These are phyloP conservation scores for Pseudorhombus dupliciocellatus DNA, from an alignment of 2,113 vertebrate genomes.

Conservation along the genomic window DNA sequence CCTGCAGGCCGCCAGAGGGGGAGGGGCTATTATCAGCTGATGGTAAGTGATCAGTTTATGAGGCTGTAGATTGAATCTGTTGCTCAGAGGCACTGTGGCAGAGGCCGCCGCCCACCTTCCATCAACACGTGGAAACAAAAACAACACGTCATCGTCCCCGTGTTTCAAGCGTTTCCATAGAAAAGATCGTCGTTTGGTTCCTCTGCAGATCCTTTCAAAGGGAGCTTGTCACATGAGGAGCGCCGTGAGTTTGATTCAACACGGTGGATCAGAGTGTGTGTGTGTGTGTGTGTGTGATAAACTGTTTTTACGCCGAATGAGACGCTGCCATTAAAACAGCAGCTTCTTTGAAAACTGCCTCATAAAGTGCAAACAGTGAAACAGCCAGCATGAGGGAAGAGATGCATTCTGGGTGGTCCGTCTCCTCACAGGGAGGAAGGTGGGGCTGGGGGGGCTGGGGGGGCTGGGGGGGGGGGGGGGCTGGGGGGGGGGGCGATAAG, in stretches of 20 bases:
- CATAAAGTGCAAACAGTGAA: slow-evolving; percentile 41
- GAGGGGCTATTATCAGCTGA: no score
- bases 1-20: not conserved
- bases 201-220: no score
- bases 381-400: slow-evolving; percentile 16
- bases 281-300: no score
- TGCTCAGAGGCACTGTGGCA: not conserved
- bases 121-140: not conserved
- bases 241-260: no score
- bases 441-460: not conserved
- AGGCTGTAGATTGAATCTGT: not conserved
- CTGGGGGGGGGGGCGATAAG: slow-evolving; percentile 31
- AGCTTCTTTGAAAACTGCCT: slow-evolving; percentile 33
- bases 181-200: no score
- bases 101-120: not conserved
- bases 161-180: no score
- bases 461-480: not conserved
- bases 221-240: no score
- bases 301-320: slow-evolving; percentile 31
- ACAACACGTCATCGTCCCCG: not conserved
- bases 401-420: slow-evolving; percentile 51
- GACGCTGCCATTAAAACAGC: slow-evolving; percentile 24
- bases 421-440: not conserved
- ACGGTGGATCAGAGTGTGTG: no score
- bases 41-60: not conserved